Base-by-base conservation (phyloP, 2,888 invertebrate species). In the Rhamnusium bicolor region DNA sequence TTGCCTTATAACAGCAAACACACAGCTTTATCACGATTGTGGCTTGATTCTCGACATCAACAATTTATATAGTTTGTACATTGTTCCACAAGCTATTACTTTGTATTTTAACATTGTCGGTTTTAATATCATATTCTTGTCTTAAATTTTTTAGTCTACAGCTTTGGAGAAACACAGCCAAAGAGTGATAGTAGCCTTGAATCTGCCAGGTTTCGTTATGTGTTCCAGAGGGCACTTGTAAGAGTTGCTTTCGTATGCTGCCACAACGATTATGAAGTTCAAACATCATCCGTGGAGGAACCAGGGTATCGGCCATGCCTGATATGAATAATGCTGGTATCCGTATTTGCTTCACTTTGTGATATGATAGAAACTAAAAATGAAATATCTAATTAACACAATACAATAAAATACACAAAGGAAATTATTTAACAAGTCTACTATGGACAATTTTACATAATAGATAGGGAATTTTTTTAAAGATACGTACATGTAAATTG, bases 181-280 rank as follows among this genome's bases (percentile, higher is more conserved):
- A 85, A 0, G 89, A 88, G 21, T 90, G 87, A 83, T 93, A 94
- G 82, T 96, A 98, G 76, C 95, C 95, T 74, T 93, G 92, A 81
- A 95, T 93, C 73, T 94, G 94, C 98, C 98, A 98, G 0, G 98
- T 98, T 87, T 98, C 97, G 84, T 98, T 98, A 87, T 98, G 98
- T 0, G 96, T 95, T 0, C 98, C 98, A 18, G 93, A 92, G 1
- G 93, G 92, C 87, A 98, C 91, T 83, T 94, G 92, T 19, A 94
- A 89, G 54, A 98, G 88, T 79, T 94, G 93, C 88, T 98, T 98
- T 81, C 92, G 90, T 19, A 91, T 87, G 75, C 96, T 94, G 32
- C 92, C 92, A 85, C 96, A 96, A 56, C 91, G 89, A 80, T 92
- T 90, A 85, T 94, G 95, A 66, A 98, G 90, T 73, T 94, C 92